Conservation (phyloP, 2,888 invertebrate genomes). For the Ectemnius cavifrons region DNA sequence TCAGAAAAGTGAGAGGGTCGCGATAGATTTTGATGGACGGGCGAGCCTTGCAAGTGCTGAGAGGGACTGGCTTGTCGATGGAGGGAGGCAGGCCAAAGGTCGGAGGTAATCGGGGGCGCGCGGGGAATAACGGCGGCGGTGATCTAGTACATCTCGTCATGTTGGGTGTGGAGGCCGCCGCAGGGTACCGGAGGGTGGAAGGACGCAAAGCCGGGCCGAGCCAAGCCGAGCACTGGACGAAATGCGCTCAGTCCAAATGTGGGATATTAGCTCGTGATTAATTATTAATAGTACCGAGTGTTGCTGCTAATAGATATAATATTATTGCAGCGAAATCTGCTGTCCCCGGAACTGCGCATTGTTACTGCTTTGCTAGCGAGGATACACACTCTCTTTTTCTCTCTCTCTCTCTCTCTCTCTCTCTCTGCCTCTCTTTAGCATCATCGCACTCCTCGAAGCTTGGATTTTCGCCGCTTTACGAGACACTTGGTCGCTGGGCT, state of each 20-base stretch:
- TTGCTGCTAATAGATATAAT: slow-evolving; percentile 63
- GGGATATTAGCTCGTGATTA: slow-evolving; percentile 66
- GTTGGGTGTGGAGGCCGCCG: neutral
- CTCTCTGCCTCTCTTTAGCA: neutral
- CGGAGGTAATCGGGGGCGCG: slow-evolving; percentile 9
- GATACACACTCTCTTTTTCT: neutral
- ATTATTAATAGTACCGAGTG: slow-evolving; percentile 68
- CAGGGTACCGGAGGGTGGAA: neutral
- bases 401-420: slow-evolving; percentile 4
- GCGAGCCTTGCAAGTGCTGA: neutral
- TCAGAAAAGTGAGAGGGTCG: slow-evolving; percentile 12
- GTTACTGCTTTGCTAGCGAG: slow-evolving; percentile 13
- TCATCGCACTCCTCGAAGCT: too few species aligned
- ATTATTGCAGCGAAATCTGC: slow-evolving; percentile 52
- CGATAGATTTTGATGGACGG: neutral
- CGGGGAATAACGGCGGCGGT: neutral
- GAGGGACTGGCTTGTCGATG: neutral
- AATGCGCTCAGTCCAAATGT: slow-evolving; percentile 56
- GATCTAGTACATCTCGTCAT: too few species aligned
- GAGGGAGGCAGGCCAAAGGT: slow-evolving; percentile 22
- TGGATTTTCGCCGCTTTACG: too few species aligned
- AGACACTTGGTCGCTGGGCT: too few species aligned
- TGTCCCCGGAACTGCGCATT: slow-evolving; percentile 46
- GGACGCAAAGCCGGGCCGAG: slow-evolving; percentile 6
- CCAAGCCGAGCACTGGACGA: slow-evolving; percentile 11